Conservation (phyloP, 2,113 vertebrate species). For the Cyanoramphus novaezelandiae region DNA sequence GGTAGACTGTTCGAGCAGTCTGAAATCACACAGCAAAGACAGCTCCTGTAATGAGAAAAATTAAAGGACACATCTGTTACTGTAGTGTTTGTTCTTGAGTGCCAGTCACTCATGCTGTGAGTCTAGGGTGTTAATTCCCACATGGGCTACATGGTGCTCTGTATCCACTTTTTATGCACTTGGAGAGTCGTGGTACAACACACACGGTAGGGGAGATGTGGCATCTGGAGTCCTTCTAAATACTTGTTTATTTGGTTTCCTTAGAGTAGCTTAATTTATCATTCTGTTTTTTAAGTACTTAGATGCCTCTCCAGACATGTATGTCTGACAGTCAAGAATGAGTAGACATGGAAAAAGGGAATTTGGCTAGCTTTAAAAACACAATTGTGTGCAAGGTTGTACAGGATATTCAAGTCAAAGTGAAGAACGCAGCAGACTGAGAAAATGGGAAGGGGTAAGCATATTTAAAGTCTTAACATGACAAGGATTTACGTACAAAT, state of each 20-base stretch:
- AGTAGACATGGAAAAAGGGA: not conserved
- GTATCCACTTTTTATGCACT: not conserved
- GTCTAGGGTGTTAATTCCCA: not conserved
- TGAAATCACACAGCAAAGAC: not conserved
- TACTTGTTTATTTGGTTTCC: not conserved
- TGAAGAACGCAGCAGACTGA: not conserved
- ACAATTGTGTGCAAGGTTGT: not conserved
- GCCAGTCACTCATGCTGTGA: not conserved
- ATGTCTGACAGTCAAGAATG: not conserved
- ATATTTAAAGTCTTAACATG: not conserved
- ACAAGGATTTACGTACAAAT: not conserved
- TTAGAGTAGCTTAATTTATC: not conserved
- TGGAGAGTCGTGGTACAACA: not conserved
- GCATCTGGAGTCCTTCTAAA: not conserved
- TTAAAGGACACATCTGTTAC: not conserved
- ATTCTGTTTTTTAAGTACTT: not conserved
- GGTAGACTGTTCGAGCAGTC: not conserved
- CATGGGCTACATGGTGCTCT: not conserved
- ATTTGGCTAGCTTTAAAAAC: not conserved
- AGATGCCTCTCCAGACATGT: conserved; percentile 5
- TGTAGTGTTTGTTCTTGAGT: not conserved
- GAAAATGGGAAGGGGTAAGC: not conserved
- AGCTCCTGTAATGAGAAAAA: not conserved
- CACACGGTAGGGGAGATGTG: not conserved
- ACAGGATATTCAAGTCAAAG: not conserved